These are phyloP conservation scores for Alcis repandata DNA, from an alignment of 2,888 invertebrate genomes.

Conservation along the genomic window DNA sequence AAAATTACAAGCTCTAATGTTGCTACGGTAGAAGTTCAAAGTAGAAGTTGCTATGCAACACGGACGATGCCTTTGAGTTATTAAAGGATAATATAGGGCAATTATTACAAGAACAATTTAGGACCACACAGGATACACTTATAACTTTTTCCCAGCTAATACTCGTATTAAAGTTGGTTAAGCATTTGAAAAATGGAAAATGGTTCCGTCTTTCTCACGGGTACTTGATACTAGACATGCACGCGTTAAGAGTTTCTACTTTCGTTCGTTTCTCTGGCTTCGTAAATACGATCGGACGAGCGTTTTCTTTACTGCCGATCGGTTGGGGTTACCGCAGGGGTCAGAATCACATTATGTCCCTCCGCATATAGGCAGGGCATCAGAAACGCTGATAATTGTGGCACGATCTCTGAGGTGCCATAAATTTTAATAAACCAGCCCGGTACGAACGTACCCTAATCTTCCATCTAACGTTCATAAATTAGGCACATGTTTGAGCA, in stretches of 20 bases:
- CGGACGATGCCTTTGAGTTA: conserved; percentile 39
- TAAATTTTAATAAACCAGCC: conserved; percentile 78
- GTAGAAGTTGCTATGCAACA: conserved; percentile 32
- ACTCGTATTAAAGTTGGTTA: conserved; percentile 22
- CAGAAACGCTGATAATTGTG: conserved; percentile 68
- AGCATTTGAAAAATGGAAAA: conserved; percentile 40
- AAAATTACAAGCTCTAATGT: conserved; percentile 30
- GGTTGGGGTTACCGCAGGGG: conserved; percentile 48
- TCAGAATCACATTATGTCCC: conserved; percentile 63
- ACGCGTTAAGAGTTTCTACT: conserved; percentile 39
- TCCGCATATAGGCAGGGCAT: conserved; percentile 71
- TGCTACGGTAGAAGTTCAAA: conserved; percentile 26
- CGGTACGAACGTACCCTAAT: conserved; percentile 57
- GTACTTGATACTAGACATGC: conserved; percentile 35
- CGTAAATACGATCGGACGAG: conserved; percentile 53
- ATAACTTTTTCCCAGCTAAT: conserved; percentile 41
- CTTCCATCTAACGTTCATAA: conserved; percentile 60
- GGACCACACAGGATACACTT: conserved; percentile 49
- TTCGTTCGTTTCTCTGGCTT: conserved; percentile 34
- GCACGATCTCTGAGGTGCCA: conserved; percentile 67
- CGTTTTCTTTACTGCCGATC: conserved; percentile 36
- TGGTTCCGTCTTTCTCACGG: conserved; percentile 43
- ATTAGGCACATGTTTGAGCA: conserved; percentile 58
- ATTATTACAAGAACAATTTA: conserved; percentile 45
- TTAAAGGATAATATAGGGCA: conserved; percentile 43